Evolutionary conservation across 92 coral and sea anemone species (phyloP), one percentile per base, ranked within the genome.

Genomic region (Palythoa grandis): DNA sequence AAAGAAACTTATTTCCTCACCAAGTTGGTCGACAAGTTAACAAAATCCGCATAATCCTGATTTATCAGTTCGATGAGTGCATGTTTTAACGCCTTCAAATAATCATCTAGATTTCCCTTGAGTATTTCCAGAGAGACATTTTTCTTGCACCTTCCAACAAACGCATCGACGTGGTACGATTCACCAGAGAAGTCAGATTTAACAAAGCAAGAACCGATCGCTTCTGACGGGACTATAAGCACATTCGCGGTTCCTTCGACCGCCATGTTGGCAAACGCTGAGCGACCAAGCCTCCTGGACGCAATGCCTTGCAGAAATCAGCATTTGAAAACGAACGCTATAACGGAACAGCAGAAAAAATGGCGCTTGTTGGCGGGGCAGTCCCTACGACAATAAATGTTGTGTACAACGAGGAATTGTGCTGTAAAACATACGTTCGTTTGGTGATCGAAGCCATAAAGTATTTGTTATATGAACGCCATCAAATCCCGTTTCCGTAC

Each of bases 31-130:
- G 99, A 97, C 58, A 97, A 85, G 74, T 97, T 97, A 53, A 97
- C 99, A 69, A 97, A 97, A 88, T 97, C 99, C 12, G 98, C 98
- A 89, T 96, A 96, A 85, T 96, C 98, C 87, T 96, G 96, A 72
- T 96, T 97, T 70, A 97, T 97, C 85, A 97, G 93, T 89, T 97
- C 99, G 48, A 97, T 97, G 72, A 97, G 87, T 11, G 99, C 99
- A 82, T 90, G 94, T 87, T 93, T 97, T 70, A 97, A 87, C 40
- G 96, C 83, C 89, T 90, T 95, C 87, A 97, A 91, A 89, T 97
- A 97, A 71, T 97, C 97, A 77, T 97, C 98, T 53, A 97, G 88
- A 74, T 95, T 95, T 43, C 87, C 87, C 88, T 97, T 97, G 16
- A 97, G 86, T 11, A 86, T 82, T 48, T 95, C 98, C 56, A 97